Base-by-base conservation (phyloP, 1,140 invertebrate genomes). In the Trachelipus rathkii region DNA sequence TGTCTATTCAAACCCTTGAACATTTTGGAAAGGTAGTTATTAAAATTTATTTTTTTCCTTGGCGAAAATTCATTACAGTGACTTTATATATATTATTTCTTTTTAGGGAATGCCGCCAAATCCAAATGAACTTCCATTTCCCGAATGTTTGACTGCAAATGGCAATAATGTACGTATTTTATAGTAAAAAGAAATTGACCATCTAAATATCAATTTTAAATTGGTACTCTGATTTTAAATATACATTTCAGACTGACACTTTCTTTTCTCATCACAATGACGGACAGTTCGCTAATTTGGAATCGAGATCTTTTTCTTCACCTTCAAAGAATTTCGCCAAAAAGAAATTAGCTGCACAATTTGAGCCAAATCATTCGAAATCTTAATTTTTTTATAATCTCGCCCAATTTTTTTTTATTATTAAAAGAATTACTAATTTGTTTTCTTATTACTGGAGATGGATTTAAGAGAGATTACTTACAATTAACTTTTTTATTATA, bases 281-380 rank as follows among this genome's bases (percentile, higher is more conserved):
- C 50, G 19, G 33, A 33, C 50, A 13, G 11, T 13, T 8, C 19
- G 50, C 1, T 15, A 60, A 60, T 60, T 19, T 19, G 11, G 50
- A 60, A 15, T 60, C 19, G 8, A 60, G 19, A 60, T 2, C 11
- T 3, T 60, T 19, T 60, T 60, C 50, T 13, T 19, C 50, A 13
- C 50, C 50, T 15, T 60, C 50, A 60, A 60, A 60, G 50, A 60
- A 60, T 60, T 60, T 60, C 50, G 11, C 50, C 50, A 60, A 60
- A 4, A 60, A 60, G 8, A 60, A 8, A 19, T 60, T 60, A 8
- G 50, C 50, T 60, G 50, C 50, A 19, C 50, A 60, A 19, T 60
- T 60, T 19, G 50, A 60, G 50, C 19, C 11, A 60, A 19, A 60
- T 60, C 50, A 60, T 60, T 19, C 2, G 8, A 60, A 19, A 60